phyloP scores from a whole-genome alignment of 1,140 invertebrate species.

The Drosophila tristis region DNA sequence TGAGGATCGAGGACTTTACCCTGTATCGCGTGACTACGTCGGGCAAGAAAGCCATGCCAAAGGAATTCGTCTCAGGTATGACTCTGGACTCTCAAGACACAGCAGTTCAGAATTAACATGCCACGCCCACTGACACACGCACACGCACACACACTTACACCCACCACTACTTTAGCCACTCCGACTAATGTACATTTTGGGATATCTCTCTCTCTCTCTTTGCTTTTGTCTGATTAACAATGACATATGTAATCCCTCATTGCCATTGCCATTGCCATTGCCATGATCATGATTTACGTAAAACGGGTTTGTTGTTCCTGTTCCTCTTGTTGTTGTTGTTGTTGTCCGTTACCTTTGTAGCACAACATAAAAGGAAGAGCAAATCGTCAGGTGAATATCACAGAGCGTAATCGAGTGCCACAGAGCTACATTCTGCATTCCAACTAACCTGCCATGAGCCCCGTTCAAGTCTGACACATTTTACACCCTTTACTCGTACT shows the following conservation, averaged over 20 bases:
- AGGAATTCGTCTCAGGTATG: constrained; percentile 92
- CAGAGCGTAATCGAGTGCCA: constrained; percentile 4
- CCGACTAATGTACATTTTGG: constrained; percentile 38
- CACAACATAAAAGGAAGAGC: constrained; percentile 85
- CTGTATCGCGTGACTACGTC: constrained; percentile 93
- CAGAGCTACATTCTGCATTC: constrained; percentile 16
- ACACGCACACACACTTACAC: constrained; percentile 21
- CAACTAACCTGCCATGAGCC: not conserved
- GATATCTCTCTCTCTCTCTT: constrained; percentile 58
- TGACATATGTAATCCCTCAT: constrained; percentile 6
- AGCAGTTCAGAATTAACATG: not conserved
- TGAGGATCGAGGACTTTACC: constrained; percentile 95
- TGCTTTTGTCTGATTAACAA: constrained; percentile 34
- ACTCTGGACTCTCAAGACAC: no score
- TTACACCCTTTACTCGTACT: constrained; percentile 38
- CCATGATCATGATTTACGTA: constrained; percentile 39
- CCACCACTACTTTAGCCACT: not conserved
- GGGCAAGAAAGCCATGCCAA: constrained; percentile 88
- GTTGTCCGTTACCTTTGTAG: constrained; percentile 63
- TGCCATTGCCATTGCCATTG: constrained; percentile 37
- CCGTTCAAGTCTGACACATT: not conserved
- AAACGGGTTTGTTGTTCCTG: constrained; percentile 67
- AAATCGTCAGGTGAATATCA: constrained; percentile 83
- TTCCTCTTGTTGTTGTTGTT: constrained; percentile 58
- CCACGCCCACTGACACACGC: constrained; percentile 26